phyloP scores from a whole-genome alignment of 2,888 invertebrate species.

The Cenopis cana region DNA sequence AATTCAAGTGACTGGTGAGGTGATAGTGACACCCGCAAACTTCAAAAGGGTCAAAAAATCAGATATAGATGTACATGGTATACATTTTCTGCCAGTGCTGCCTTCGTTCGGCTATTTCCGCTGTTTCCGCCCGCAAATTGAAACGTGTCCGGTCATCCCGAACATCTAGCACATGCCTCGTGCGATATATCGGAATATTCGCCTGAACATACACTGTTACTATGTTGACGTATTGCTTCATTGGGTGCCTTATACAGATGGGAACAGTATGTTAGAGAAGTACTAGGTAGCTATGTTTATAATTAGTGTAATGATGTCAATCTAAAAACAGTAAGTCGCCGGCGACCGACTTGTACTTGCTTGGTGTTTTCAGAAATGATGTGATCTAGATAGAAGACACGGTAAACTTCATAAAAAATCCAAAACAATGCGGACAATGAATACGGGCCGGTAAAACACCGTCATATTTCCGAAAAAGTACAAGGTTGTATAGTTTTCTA shows the following conservation, averaged over 20 bases:
- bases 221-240: slow-evolving; percentile 5
- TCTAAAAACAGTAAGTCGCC: not conserved
- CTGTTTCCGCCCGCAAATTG: slow-evolving; percentile 24
- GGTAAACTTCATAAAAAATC: too few relatives aligned
- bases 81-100: not conserved
- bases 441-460: too few relatives aligned
- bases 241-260: not conserved
- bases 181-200: slow-evolving; percentile 15
- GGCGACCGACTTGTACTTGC: not conserved
- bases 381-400: not conserved
- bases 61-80: not conserved
- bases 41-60: not conserved
- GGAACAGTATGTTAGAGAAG: not conserved
- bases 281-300: too few relatives aligned
- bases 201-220: not conserved
- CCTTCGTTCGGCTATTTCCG: slow-evolving; percentile 19
- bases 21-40: too few relatives aligned
- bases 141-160: slow-evolving; percentile 21
- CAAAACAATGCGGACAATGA: too few relatives aligned
- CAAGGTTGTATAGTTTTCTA: too few relatives aligned
- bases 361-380: not conserved
- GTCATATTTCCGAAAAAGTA: too few relatives aligned
- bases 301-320: too few relatives aligned
- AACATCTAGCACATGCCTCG: slow-evolving; percentile 4
- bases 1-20: too few relatives aligned